These are phyloP conservation scores for Coelopa pilipes DNA, from an alignment of 2,888 invertebrate species.

Conservation along the genomic window DNA sequence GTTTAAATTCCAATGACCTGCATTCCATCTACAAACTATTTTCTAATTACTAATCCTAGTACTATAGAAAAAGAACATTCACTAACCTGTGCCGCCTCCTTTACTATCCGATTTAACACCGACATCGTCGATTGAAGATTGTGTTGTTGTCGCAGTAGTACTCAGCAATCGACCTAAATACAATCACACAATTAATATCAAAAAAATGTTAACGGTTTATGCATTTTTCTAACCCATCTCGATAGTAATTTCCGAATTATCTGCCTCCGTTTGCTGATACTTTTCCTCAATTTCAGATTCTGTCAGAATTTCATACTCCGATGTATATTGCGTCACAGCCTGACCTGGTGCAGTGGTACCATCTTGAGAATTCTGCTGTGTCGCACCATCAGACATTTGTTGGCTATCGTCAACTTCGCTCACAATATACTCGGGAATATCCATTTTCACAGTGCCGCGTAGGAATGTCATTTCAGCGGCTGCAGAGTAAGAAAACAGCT, in stretches of 20 bases:
- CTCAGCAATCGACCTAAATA: slow-evolving; percentile 59
- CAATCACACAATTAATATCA: background rate
- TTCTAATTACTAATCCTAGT: too few relatives aligned
- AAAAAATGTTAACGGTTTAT: slow-evolving; percentile 5
- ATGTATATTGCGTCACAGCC: slow-evolving; percentile 63
- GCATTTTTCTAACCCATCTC: slow-evolving; percentile 62
- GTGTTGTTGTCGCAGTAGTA: slow-evolving; percentile 45
- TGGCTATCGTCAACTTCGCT: slow-evolving; percentile 65
- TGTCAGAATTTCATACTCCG: slow-evolving; percentile 65
- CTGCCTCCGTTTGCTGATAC: slow-evolving; percentile 57
- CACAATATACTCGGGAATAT: slow-evolving; percentile 70
- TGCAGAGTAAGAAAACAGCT: slow-evolving; percentile 41
- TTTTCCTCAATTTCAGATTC: slow-evolving; percentile 66
- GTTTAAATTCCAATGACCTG: slow-evolving; percentile 30
- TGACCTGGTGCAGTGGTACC: slow-evolving; percentile 54
- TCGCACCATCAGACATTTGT: slow-evolving; percentile 58
- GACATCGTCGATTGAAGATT: slow-evolving; percentile 54
- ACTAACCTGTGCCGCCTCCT: slow-evolving; percentile 56
- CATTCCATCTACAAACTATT: background rate
- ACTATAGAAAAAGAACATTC: too few relatives aligned
- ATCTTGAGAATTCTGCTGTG: slow-evolving; percentile 63
- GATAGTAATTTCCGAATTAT: slow-evolving; percentile 62
- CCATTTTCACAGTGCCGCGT: slow-evolving; percentile 69
- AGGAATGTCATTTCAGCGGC: slow-evolving; percentile 67
- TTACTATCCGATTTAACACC: slow-evolving; percentile 58